Base-by-base conservation (phyloP, 1,140 invertebrate species). In the honey bee (Apis mellifera) region DNA sequence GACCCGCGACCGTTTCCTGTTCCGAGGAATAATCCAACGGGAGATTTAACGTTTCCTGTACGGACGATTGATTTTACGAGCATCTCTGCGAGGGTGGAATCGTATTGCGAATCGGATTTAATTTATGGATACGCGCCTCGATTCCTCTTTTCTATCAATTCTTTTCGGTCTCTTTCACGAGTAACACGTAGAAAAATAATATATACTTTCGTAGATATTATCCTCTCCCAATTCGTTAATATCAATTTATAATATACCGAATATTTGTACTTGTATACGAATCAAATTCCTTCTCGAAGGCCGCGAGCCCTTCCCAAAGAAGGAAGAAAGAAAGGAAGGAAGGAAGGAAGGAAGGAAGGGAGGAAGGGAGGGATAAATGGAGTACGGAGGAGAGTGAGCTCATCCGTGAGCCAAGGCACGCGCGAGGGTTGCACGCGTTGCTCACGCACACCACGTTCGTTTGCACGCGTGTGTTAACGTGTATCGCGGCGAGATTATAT, bases 401-500 rank as follows among this genome's bases (percentile, higher is more conserved):
- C 89, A 90, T 91, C 87, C 78, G 78, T 76, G 81, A 86, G 88
- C 85, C 86, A 68, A 73, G 80, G 89, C 90, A 90, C 89, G 89
- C 90, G 88, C 88, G 81, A 57, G 19, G 71, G 73, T 57, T 57
- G 70, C 83, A 42, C 32, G 32, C 32, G 5, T 42, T 32, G 26
- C 26, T 32, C 87, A 86, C 70, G 54, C 55, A 65, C 26, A 59
- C 62, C 73, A 73, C 83, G 60, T 83, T 13, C 69, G 26, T 9
- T 26, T 26, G 76, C 50, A 62, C 66, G 70, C 69, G 70, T 65
- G 57, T 69, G 54, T 82, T 65, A n/a, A 60, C 75, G 57, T 68
- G 21, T 66, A 68, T 42, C 26, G 75, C 80, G 70, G 71, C 81
- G 66, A 90, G 91, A 92, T 92, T 92, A 91, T 92, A 92, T 92